Base-by-base conservation (phyloP, 1,140 invertebrate genomes). In the Hycleus cichorii region DNA sequence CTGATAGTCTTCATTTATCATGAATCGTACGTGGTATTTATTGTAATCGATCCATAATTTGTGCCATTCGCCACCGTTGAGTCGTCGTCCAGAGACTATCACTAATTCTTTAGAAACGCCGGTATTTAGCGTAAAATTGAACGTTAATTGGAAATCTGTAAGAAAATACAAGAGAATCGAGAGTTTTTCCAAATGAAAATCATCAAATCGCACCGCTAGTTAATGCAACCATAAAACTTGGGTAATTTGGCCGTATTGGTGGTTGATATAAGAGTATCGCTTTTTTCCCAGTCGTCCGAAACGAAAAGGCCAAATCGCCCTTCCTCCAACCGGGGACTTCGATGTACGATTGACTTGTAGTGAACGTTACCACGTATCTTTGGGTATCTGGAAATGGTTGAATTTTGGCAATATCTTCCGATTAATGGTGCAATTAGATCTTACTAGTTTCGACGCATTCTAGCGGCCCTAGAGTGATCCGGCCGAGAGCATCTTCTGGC, bases 11-110 rank as follows among this genome's bases (percentile, higher is more conserved):
- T 86, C 89, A 70, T 95, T 95, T 51, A 95, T 86, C 84, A 91
- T 93, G 70, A 95, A 93, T 53, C 92, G 76, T n/a, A 96, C 91
- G 72, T 97, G 92, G 73, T 94, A 90, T 68, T 89, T 85, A 74
- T 95, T 94, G 69, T 92, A 93, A 75, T 93, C 90, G 59, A 93
- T 92, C 90, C 90, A 92, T 61, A 95, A 89, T 75, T 94, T 92
- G 70, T 97, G 93, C 93, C 93, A 97, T 69, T 94, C 91, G 0
- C 93, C 93, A 48, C 86, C 87, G 69, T 93, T 95, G 3, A 97
- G 77, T 70, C 87, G 85, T 58, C 87, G 77, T 60, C 83, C 80
- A 10, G 91, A 92, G 68, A 86, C 87, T 27, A 96, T 87, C 46
- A 87, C 87, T 39, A 92, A 74, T 69, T 87, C 87, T 49, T 87